Evolutionary conservation across 2,888 invertebrate genomes (phyloP), one percentile per base, ranked within the genome.

Genomic region (Brachyopa scutellaris): DNA sequence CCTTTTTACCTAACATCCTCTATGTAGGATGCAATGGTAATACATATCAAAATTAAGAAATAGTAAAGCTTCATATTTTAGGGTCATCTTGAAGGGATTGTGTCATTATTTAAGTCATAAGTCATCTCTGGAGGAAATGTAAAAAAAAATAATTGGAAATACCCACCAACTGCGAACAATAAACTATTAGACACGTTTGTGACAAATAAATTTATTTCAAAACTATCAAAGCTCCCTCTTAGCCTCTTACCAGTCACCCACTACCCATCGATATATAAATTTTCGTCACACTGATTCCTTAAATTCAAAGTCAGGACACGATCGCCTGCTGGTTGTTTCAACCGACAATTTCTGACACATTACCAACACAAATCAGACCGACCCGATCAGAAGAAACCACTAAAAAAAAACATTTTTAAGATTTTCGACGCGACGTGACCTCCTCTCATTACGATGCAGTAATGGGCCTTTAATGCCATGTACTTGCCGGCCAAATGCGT

Each of bases 271-370:
- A n/a, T n/a, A n/a, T n/a, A n/a, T n/a, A n/a, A n/a, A n/a, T n/a
- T n/a, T n/a, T n/a, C n/a, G n/a, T n/a, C n/a, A n/a, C n/a, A n/a
- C n/a, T 67, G 66, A 51, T 47, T 57, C 40, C 11, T 13, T 1
- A 11, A 1, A 49, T 70, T 45, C 13, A 15, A 61, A 77, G 70
- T 77, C 82, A 49, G 13, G 9, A 3, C 82, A 77, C 82, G 70
- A 61, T 36, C 40, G 19, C n/a, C 23, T 53, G 51, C 33, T 47
- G 57, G 64, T 66, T 82, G 64, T 82, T 61, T 61, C 29, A 72
- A 78, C 66, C 77, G 77, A 83, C 83, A 73, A 78, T 78, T 83
- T 78, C 83, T 83, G 83, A 83, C 78, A 83, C 78, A 78, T 83
- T 83, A 83, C 77, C 62, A 66, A 82, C 67, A 78, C 61, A 72